Evolutionary conservation across 2,113 vertebrate genomes (phyloP).

Genomic region (Dromiciops gliroides): DNA sequence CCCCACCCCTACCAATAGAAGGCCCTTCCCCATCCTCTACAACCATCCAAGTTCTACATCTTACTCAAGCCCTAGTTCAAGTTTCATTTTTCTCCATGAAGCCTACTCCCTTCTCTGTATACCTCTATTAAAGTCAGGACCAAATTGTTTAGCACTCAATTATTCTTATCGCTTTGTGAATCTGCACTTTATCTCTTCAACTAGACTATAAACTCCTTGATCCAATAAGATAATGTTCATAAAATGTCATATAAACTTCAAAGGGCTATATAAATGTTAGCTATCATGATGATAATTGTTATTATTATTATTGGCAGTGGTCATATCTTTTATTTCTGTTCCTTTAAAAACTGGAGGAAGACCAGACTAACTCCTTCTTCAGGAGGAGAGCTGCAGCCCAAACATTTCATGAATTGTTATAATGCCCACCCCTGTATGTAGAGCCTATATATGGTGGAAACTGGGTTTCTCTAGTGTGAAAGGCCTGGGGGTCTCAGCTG

Average conservation of each 20-base stretch:
- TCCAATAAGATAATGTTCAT: background rate
- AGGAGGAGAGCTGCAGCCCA: background rate
- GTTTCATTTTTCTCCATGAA: background rate
- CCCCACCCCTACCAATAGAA: background rate
- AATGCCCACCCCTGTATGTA: background rate
- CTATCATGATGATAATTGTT: background rate
- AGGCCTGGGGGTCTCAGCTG: background rate
- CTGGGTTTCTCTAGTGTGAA: background rate
- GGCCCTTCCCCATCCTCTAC: background rate
- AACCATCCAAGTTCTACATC: background rate
- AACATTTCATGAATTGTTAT: background rate
- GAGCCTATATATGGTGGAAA: background rate
- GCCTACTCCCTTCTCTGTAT: background rate
- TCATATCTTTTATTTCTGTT: background rate
- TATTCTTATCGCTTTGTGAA: background rate
- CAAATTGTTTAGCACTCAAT: background rate
- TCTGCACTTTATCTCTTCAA: background rate
- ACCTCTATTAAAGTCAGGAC: background rate
- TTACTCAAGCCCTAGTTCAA: background rate
- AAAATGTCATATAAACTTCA: background rate
- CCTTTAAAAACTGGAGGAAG: background rate
- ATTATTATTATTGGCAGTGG: background rate
- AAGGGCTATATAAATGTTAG: background rate
- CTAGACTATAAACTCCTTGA: background rate
- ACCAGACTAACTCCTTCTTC: background rate